Conservation (phyloP, 2,113 vertebrate genomes). For the Syrmaticus mikado region DNA sequence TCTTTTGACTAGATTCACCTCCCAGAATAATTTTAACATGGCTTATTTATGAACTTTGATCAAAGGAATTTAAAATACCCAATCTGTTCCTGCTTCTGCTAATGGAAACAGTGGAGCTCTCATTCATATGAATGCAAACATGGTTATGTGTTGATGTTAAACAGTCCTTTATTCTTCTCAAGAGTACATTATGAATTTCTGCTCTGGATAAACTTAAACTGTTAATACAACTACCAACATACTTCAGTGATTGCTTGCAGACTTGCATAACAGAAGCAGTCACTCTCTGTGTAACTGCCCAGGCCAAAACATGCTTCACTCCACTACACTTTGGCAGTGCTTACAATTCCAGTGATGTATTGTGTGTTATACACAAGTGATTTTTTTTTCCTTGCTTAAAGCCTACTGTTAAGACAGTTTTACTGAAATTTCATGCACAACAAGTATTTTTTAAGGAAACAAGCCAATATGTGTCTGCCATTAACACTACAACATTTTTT, state of each 20-base stretch:
- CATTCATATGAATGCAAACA: neutral
- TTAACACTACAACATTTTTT: slow-evolving; percentile 38
- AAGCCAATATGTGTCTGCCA: neutral
- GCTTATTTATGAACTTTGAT: neutral
- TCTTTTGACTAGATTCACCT: neutral
- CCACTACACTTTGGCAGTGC: slow-evolving; percentile 9
- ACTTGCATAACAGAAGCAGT: slow-evolving; percentile 3
- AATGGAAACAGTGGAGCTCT: neutral
- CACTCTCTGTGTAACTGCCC: neutral
- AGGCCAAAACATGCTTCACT: neutral
- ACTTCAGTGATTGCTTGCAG: neutral
- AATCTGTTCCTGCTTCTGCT: neutral
- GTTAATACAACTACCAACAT: neutral
- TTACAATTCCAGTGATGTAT: neutral
- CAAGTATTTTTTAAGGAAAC: neutral
- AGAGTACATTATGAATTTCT: neutral
- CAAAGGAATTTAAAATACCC: neutral
- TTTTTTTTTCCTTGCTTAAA: slow-evolving; percentile 1
- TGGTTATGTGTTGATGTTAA: neutral
- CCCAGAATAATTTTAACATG: neutral
- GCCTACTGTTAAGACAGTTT: neutral
- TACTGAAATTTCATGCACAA: neutral
- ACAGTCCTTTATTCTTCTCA: neutral
- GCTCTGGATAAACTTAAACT: neutral
- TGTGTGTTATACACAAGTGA: neutral